Conservation (phyloP, 1,140 invertebrate genomes). For the Zaprionus ornatus region DNA sequence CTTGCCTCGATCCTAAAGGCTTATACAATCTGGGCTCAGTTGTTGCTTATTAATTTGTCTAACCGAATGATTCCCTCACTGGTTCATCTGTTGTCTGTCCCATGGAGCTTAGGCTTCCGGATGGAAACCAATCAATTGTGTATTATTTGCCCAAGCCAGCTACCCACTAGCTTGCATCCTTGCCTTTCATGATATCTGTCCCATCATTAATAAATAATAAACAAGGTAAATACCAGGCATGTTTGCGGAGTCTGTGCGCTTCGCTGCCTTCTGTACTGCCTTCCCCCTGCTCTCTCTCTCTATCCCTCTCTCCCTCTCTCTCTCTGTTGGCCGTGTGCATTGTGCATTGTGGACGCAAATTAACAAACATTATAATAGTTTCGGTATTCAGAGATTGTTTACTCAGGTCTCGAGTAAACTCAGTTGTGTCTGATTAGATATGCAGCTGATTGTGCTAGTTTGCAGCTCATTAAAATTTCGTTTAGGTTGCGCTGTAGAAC, state of each 20-base stretch:
- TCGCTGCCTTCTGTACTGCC: constrained; percentile 3
- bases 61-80: constrained; percentile 7
- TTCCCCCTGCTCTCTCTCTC: not conserved
- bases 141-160: constrained; percentile 23
- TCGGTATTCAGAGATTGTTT: constrained; percentile 42
- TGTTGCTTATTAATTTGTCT: constrained; percentile 40
- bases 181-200: constrained; percentile 8
- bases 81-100: not conserved
- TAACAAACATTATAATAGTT: constrained; percentile 51
- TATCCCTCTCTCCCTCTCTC: not conserved
- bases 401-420: constrained; percentile 36
- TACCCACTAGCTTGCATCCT: not conserved
- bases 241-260: constrained; percentile 4
- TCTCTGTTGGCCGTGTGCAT: not conserved
- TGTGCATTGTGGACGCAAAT: constrained; percentile 24
- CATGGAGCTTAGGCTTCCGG: not conserved
- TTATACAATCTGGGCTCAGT: constrained; percentile 19
- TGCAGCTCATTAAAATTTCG: constrained; percentile 55
- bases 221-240: constrained; percentile 30
- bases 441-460: constrained; percentile 22
- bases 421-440: constrained; percentile 29
- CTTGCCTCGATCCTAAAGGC: not conserved
- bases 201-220: constrained; percentile 48
- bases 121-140: constrained; percentile 26
- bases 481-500: not conserved